Evolutionary conservation across 2,888 invertebrate genomes (phyloP).

Genomic region (Phyllotreta cruciferae): DNA sequence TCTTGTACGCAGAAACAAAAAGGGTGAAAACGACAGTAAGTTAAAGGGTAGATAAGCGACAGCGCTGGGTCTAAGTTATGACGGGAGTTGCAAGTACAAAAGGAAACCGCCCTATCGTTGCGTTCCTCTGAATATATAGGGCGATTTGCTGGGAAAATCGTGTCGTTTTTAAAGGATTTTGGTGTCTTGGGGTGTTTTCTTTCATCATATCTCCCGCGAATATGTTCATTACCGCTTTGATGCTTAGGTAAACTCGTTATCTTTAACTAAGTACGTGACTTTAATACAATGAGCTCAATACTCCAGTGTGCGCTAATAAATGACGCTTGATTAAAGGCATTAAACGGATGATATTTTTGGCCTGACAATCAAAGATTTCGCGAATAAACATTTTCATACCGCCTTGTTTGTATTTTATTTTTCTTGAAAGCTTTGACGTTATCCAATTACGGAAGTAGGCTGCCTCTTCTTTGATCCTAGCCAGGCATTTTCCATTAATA

Average conservation of each 20-base stretch:
- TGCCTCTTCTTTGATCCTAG: slow-evolving; percentile 3
- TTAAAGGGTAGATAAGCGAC: slow-evolving; percentile 5
- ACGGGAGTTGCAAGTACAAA: slow-evolving; percentile 7
- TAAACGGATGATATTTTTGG: too few relatives aligned
- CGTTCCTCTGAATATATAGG: too few relatives aligned
- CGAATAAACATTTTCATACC: not conserved
- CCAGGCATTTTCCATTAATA: slow-evolving; percentile 5
- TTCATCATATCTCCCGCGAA: too few relatives aligned
- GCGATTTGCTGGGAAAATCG: too few relatives aligned
- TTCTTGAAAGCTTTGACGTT: slow-evolving; percentile 1
- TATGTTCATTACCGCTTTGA: not conserved
- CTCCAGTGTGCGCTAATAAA: too few relatives aligned
- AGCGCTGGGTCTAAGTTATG: slow-evolving; percentile 15
- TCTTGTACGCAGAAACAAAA: slow-evolving; percentile 1
- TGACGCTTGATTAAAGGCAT: too few relatives aligned
- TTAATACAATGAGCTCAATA: not conserved
- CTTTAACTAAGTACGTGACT: slow-evolving; percentile 8
- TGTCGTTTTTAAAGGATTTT: too few relatives aligned
- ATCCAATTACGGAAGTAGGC: slow-evolving; percentile 7
- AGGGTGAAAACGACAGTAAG: slow-evolving; percentile 1
- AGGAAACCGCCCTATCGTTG: too few relatives aligned
- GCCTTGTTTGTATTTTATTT: slow-evolving; percentile 1
- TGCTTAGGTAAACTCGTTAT: slow-evolving; percentile 6
- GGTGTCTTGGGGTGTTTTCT: too few relatives aligned
- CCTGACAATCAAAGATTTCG: too few relatives aligned